Conservation (phyloP, 2,797 vertebrate species). For the Premnoplex brunnescens region DNA sequence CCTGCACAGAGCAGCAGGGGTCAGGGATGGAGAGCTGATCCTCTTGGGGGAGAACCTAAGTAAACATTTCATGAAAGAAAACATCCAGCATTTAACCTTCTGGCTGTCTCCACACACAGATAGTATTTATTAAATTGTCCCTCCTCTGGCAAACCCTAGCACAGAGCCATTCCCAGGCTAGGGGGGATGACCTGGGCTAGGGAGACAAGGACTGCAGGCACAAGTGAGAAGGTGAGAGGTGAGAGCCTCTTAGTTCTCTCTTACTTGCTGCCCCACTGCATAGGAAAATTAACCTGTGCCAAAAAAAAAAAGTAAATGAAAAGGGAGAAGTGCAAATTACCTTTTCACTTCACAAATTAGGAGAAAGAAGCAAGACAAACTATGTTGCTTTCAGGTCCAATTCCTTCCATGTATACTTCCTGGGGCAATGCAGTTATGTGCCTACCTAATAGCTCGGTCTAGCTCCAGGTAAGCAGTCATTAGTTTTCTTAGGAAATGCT, state of each 20-base stretch:
- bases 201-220: background rate
- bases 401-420: background rate
- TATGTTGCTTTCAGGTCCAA: background rate
- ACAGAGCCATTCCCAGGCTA: background rate
- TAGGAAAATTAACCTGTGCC: background rate
- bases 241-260: background rate
- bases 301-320: background rate
- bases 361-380: background rate
- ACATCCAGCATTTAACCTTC: background rate
- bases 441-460: background rate
- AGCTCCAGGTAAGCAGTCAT: background rate
- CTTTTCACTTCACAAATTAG: background rate
- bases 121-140: background rate
- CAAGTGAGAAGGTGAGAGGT: background rate
- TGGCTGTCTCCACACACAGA: accelerated
- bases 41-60: background rate
- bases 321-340: background rate
- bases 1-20: background rate
- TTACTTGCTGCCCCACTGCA: background rate
- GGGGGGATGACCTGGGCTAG: accelerated
- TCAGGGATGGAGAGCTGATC: background rate
- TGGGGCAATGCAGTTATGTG: background rate
- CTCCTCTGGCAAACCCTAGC: background rate
- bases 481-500: constrained; percentile 46
- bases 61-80: background rate